phyloP scores from a whole-genome alignment of 2,113 vertebrate species.

The Petaurus breviceps region DNA sequence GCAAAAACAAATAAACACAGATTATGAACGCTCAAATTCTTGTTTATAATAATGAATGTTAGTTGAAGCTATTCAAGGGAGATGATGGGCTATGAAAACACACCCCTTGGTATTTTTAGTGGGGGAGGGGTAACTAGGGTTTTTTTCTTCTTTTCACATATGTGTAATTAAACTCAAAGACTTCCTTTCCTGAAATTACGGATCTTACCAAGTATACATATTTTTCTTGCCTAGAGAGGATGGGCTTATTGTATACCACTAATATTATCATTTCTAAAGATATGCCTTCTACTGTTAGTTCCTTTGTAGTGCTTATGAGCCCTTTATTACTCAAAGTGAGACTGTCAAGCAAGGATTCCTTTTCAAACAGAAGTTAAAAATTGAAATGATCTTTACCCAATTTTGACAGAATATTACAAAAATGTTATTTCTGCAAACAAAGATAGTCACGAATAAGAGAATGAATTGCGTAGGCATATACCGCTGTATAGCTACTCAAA shows the following conservation, averaged over 20 bases:
- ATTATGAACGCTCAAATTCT: constrained; percentile 36
- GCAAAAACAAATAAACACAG: constrained; percentile 9
- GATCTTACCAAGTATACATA: constrained; percentile 8
- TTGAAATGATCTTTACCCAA: constrained; percentile 16
- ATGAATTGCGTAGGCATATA: neutral
- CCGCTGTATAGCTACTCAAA: neutral
- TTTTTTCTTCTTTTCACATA: constrained; percentile 48
- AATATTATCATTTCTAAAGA: constrained; percentile 49
- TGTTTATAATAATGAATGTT: constrained; percentile 46
- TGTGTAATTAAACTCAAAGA: constrained; percentile 67
- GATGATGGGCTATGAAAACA: constrained; percentile 50
- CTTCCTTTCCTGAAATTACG: constrained; percentile 54
- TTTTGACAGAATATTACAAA: constrained; percentile 6
- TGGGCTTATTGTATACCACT: constrained; percentile 62
- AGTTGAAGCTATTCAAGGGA: constrained; percentile 42
- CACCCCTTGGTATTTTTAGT: neutral
- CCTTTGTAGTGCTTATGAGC: constrained; percentile 53
- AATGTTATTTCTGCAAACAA: constrained; percentile 9
- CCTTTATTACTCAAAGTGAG: constrained; percentile 34
- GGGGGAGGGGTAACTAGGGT: constrained; percentile 32
- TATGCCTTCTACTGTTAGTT: constrained; percentile 19
- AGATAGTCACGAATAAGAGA: constrained; percentile 12
- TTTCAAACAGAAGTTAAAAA: constrained; percentile 51
- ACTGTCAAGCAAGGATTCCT: constrained; percentile 17
- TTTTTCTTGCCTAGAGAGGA: constrained; percentile 26